phyloP scores from a whole-genome alignment of 2,888 invertebrate genomes.

The Smittia sp. region DNA sequence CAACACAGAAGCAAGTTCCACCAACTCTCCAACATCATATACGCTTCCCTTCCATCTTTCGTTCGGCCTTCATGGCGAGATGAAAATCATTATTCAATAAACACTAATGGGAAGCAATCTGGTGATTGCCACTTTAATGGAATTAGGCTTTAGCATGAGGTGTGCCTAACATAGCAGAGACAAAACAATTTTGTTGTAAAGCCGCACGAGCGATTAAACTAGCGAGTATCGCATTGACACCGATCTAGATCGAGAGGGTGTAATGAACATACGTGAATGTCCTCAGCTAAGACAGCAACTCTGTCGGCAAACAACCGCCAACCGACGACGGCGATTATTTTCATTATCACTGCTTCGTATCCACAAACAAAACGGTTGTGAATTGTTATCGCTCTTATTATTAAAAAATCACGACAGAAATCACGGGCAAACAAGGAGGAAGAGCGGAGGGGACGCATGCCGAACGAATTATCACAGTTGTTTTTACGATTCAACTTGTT shows the following conservation, averaged over 20 bases:
- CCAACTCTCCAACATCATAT: neutral
- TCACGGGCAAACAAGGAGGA: neutral
- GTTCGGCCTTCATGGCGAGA: neutral
- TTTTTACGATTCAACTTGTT: neutral
- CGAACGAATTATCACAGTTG: neutral
- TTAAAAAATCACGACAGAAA: constrained; percentile 6
- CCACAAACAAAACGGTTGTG: neutral
- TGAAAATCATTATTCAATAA: constrained; percentile 22
- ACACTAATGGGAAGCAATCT: constrained; percentile 14
- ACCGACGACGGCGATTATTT: neutral
- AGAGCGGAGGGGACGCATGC: neutral
- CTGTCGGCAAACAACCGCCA: neutral
- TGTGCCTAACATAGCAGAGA: neutral
- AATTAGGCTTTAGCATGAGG: neutral
- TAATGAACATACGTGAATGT: neutral
- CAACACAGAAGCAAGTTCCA: neutral
- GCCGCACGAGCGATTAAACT: neutral
- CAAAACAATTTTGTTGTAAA: neutral
- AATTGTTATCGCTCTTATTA: constrained; percentile 11
- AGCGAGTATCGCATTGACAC: neutral
- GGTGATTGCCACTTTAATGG: neutral
- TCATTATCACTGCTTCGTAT: neutral
- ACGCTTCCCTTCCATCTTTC: neutral
- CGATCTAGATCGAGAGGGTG: neutral
- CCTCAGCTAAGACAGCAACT: neutral